Base-by-base conservation (phyloP, 2,113 vertebrate species). In the Corvus hawaiiensis region DNA sequence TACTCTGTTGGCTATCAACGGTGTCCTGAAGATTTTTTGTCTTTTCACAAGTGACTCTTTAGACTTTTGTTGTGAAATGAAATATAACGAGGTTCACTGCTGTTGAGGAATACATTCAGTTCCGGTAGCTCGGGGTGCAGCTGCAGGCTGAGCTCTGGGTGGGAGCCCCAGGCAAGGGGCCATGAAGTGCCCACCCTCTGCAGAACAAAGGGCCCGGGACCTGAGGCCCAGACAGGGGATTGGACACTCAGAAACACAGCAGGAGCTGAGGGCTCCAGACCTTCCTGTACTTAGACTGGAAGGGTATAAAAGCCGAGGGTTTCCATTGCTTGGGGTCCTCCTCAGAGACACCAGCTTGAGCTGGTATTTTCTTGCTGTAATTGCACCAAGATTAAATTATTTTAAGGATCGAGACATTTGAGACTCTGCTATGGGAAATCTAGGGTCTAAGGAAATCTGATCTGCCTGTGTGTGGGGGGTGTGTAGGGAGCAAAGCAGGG, bases 221-320 rank as follows among this genome's bases (percentile, higher is more conserved):
- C n/a, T 41, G n/a, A 6, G 16, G 41, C 11, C 37, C 32, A 24
- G 30, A 17, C 8, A 35, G 20, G 13, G 20, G 26, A 21, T 4
- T 0, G 1, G 26, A 16, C 13, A 26, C 16, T 75, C 6, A 13
- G 32, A 51, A 32, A 32, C 26, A 21, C 0, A 0, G 4, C 16
- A 49, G 44, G 32, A 59, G 9, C 26, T 0, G 1, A 51, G 37
- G 26, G 22, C 27, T 32, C 51, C 5, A 5, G 37, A 52, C 14
- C 4, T 27, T 27, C 26, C 27, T 44, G 9, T 26, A 4, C 37
- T 35, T 64, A 32, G 9, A 22, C 43, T 80, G 43, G 32, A 14
- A 73, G 30, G 11, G 14, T 43, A 56, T 32, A 27, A 64, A 49
- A 64, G 2, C 14, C 6, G 6, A 27, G 11, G 26, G 9, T 35